These are phyloP conservation scores for Brachypterus glaber DNA, from an alignment of 2,888 invertebrate species.

Conservation along the genomic window DNA sequence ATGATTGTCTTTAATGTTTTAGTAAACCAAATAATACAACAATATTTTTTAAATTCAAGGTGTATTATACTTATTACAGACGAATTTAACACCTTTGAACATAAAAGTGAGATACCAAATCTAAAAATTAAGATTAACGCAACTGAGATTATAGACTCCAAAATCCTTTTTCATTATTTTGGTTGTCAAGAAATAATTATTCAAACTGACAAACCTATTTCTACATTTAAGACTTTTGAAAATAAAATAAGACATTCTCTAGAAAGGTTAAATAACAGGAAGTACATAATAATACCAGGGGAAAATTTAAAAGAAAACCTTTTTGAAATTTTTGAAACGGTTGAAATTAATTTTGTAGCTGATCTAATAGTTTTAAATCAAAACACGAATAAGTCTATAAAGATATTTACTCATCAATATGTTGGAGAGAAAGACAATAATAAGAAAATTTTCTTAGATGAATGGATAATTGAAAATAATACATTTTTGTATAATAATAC, in stretches of 20 bases:
- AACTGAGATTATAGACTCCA: constrained; percentile 4
- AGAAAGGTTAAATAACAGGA: constrained; percentile 23
- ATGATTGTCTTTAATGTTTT: constrained; percentile 14
- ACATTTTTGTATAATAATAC: constrained; percentile 20
- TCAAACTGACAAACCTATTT: constrained; percentile 36
- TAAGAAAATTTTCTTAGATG: constrained; percentile 19
- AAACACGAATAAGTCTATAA: background rate
- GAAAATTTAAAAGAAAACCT: too few relatives aligned
- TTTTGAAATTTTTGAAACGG: too few relatives aligned
- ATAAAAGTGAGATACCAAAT: constrained; percentile 9
- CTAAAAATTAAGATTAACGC: constrained; percentile 14
- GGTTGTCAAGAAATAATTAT: constrained; percentile 44
- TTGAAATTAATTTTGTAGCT: too few relatives aligned
- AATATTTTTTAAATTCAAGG: constrained; percentile 20
- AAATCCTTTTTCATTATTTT: constrained; percentile 11
- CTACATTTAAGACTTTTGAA: constrained; percentile 26
- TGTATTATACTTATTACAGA: constrained; percentile 21
- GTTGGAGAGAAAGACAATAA: constrained; percentile 13
- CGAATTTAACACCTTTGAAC: constrained; percentile 14
- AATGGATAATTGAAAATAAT: constrained; percentile 23
- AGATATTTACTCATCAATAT: too few relatives aligned
- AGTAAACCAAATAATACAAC: constrained; percentile 15
- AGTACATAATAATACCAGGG: constrained; percentile 15
- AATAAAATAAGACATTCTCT: constrained; percentile 16
- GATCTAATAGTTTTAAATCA: background rate